Evolutionary conservation across 2,888 invertebrate species (phyloP).

Genomic region (Deroplatys truncata): DNA sequence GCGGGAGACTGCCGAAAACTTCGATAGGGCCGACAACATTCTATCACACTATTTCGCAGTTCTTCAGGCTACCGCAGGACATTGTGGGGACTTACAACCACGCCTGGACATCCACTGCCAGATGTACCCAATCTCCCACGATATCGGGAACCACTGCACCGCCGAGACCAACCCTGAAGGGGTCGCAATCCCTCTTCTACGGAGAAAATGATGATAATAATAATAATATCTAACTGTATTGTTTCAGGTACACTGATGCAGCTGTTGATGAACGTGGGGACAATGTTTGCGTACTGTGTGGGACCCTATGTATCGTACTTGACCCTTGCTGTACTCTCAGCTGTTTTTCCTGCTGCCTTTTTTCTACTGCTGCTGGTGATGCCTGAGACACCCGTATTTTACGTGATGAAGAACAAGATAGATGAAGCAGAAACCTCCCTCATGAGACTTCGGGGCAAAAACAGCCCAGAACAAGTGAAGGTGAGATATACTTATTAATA

Average conservation of each 20-base stretch:
- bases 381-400: slow-evolving; percentile 64
- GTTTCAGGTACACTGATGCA: slow-evolving; percentile 2
- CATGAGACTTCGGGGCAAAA: slow-evolving; percentile 52
- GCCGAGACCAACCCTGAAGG: too few relatives aligned
- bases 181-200: too few relatives aligned
- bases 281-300: slow-evolving; percentile 40
- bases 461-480: slow-evolving; percentile 52
- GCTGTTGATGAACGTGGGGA: slow-evolving; percentile 2
- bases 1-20: too few relatives aligned
- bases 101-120: too few relatives aligned
- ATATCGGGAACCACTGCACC: too few relatives aligned
- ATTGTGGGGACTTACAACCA: too few relatives aligned
- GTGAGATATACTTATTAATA: neutral
- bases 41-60: too few relatives aligned
- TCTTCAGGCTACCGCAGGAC: too few relatives aligned
- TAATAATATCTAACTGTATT: too few relatives aligned
- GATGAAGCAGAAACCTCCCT: slow-evolving; percentile 55
- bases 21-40: too few relatives aligned
- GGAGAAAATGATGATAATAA: too few relatives aligned
- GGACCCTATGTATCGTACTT: slow-evolving; percentile 49
- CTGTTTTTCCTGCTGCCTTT: slow-evolving; percentile 54
- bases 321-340: slow-evolving; percentile 51
- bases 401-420: slow-evolving; percentile 50
- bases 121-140: too few relatives aligned
- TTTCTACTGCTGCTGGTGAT: slow-evolving; percentile 55